phyloP scores from a whole-genome alignment of 2,888 invertebrate species.

The Eilema depressum region DNA sequence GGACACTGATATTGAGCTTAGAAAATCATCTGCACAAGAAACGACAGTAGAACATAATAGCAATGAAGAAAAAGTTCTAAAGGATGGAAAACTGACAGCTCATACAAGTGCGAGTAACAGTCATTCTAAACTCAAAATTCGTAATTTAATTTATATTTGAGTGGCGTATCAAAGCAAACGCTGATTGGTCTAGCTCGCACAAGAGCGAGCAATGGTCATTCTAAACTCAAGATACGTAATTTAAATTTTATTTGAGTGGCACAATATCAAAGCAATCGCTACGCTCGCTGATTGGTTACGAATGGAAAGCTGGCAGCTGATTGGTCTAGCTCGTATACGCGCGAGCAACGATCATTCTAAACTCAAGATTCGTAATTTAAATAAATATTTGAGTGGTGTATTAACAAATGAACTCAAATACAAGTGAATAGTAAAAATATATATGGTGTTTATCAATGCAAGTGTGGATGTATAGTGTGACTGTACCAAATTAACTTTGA shows the following conservation, averaged over 20 bases:
- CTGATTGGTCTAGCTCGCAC: background rate
- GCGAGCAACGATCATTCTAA: background rate
- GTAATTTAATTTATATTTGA: background rate
- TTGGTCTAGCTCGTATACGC: background rate
- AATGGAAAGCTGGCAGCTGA: background rate
- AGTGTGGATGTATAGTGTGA: slow-evolving; percentile 30
- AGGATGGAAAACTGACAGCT: background rate
- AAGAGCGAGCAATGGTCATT: background rate
- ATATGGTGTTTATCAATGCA: slow-evolving; percentile 16
- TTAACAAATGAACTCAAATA: slow-evolving; percentile 7
- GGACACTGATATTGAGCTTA: background rate
- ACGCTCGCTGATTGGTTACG: background rate
- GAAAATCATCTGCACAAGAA: background rate
- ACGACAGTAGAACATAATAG: too few species aligned
- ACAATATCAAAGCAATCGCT: too few species aligned
- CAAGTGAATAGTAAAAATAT: slow-evolving; percentile 7
- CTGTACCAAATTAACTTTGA: slow-evolving; percentile 42
- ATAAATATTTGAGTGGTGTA: background rate
- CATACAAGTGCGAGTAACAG: background rate
- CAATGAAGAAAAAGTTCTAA: too few species aligned
- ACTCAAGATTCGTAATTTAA: background rate
- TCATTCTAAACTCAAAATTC: background rate
- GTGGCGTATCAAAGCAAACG: too few species aligned
- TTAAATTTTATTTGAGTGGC: too few species aligned
- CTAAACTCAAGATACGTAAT: background rate